Evolutionary conservation across 2,113 vertebrate genomes (phyloP).

Genomic region (Spermophilus dauricus): DNA sequence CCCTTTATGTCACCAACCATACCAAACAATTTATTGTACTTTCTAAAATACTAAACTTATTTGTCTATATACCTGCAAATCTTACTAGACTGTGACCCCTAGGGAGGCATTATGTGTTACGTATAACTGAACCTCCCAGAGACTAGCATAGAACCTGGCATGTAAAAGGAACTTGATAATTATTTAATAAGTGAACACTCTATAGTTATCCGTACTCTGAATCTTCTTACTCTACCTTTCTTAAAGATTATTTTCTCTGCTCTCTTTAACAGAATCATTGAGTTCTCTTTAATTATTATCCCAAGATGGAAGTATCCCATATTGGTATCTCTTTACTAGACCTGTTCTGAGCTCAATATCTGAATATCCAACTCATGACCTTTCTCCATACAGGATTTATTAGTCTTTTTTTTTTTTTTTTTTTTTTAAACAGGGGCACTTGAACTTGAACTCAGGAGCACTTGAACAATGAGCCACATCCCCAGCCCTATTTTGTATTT

Average conservation of each 20-base stretch:
- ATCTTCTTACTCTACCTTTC: background rate
- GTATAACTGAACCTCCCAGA: background rate
- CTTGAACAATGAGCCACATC: too few species aligned
- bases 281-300: background rate
- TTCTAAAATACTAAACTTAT: constrained; percentile 13
- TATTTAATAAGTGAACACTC: background rate
- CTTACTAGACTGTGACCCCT: background rate
- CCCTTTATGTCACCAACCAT: background rate
- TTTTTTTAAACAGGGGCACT: too few species aligned
- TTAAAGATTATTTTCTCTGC: background rate
- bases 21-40: background rate
- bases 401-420: too few species aligned
- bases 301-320: constrained; percentile 1
- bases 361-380: constrained; percentile 17
- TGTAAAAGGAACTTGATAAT: background rate
- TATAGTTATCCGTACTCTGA: background rate
- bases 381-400: background rate
- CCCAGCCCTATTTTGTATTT: too few species aligned
- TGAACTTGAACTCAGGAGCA: too few species aligned
- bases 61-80: background rate
- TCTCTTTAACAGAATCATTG: constrained; percentile 19
- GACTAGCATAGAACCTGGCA: background rate
- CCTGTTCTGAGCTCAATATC: background rate
- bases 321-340: background rate
- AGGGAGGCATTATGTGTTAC: background rate